Conservation (phyloP, 2,113 vertebrate genomes). For the Grantiella picta region DNA sequence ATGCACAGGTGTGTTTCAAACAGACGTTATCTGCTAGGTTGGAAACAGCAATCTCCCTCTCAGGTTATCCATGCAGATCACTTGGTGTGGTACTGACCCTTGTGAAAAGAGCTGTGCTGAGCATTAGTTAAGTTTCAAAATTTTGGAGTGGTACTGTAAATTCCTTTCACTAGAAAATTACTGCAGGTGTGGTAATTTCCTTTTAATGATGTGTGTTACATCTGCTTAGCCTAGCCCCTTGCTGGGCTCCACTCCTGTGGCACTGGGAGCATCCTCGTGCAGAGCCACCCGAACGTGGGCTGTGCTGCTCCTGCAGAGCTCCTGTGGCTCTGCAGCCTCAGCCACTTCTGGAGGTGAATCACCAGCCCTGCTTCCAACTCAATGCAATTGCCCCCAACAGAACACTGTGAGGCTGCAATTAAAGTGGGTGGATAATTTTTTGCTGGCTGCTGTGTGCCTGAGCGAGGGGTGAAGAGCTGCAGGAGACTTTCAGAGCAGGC, state of each 20-base stretch:
- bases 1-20: not conserved
- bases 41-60: not conserved
- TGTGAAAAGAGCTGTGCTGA: not conserved
- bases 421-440: not conserved
- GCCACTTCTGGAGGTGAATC: not conserved
- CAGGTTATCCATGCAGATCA: rapidly evolving
- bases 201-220: not conserved
- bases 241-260: not conserved
- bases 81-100: not conserved
- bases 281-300: not conserved
- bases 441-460: not conserved
- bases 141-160: not conserved
- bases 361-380: not conserved
- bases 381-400: rapidly evolving
- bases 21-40: not conserved
- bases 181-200: not conserved
- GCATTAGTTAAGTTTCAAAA: not conserved
- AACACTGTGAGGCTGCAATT: too few species aligned
- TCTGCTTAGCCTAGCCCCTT: not conserved
- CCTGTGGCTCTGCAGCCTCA: not conserved
- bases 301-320: not conserved
- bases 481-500: rapidly evolving
- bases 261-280: rapidly evolving
- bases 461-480: not conserved
- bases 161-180: not conserved